Evolutionary conservation across 2,888 invertebrate genomes (phyloP), one percentile per base, ranked within the genome.

Genomic region (Syrphus vitripennis): DNA sequence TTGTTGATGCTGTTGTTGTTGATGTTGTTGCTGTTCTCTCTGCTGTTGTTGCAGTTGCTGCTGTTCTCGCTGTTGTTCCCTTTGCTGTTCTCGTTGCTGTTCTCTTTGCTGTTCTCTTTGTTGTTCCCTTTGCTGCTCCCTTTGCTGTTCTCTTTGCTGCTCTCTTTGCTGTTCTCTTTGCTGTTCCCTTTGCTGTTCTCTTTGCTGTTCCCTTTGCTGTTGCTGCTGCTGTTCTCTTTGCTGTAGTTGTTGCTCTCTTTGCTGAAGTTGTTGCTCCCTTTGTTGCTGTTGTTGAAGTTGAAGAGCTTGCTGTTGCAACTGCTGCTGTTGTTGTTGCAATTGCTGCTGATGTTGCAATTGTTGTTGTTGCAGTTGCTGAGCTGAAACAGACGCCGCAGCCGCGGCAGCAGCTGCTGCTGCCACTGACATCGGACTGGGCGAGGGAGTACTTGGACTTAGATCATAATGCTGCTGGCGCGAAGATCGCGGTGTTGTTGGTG

Each of bases 131-230:
- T 87, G 92, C 90, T 26, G 92, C 91, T 26, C 94, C 94, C 69
- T 91, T 93, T 92, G 94, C 91, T 92, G 94, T 59, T 93, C 93
- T 0, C 70, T 87, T 79, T 80, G 93, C 67, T 53, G 80, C 21
- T 45, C 90, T 89, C 48, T 82, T 93, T 76, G 94, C 84, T 91
- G 91, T 71, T 91, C 91, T 88, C 90, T 91, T 88, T 88, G 90
- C 24, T 89, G 89, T 31, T 90, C 89, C 90, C 88, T 94, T 90
- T 84, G 94, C 93, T 89, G 91, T 21, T 89, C 88, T 9, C 83
- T 81, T 72, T 83, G 89, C 74, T 88, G 88, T 71, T 89, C 89
- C 80, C 88, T 89, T 21, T 76, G 75, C 12, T 55, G 55, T 65
- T 75, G 65, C 14, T 34, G 29, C 24, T 55, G 53, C 21, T 76